Conservation (phyloP, 2,113 vertebrate genomes). For the Pterocles orientalis region DNA sequence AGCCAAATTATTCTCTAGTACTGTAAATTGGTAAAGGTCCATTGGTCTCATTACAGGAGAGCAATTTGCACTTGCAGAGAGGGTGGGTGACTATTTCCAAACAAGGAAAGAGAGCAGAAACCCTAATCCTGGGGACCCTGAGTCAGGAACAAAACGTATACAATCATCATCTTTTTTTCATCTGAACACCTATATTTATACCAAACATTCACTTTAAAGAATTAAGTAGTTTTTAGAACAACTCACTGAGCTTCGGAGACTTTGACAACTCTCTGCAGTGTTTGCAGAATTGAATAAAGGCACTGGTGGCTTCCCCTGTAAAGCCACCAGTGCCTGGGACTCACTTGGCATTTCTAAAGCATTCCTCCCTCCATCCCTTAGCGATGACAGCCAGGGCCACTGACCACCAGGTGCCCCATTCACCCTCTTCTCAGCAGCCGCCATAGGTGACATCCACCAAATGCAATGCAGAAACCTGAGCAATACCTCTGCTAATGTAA, state of each 20-base stretch:
- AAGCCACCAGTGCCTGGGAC: neutral
- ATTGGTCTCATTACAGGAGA: conserved; percentile 36
- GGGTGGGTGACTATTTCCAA: neutral
- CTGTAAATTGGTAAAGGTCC: conserved; percentile 15
- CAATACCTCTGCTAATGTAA: neutral
- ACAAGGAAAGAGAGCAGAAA: neutral
- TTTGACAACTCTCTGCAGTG: neutral
- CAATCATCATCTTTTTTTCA: neutral
- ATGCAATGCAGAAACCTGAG: neutral
- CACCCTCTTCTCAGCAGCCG: neutral
- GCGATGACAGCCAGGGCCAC: neutral
- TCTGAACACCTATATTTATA: neutral
- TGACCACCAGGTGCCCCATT: neutral
- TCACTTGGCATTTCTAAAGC: neutral
- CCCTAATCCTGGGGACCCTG: neutral
- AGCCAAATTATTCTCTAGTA: conserved; percentile 26
- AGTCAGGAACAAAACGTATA: neutral
- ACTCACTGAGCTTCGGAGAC: neutral
- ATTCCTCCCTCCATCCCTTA: neutral
- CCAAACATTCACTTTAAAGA: neutral
- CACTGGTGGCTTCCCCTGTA: neutral
- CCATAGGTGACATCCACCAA: neutral
- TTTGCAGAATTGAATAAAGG: conserved; percentile 1
- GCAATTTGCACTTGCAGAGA: conserved; percentile 3
- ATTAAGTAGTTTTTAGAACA: neutral